phyloP scores from a whole-genome alignment of 2,888 invertebrate genomes.

The Junonia oenone region DNA sequence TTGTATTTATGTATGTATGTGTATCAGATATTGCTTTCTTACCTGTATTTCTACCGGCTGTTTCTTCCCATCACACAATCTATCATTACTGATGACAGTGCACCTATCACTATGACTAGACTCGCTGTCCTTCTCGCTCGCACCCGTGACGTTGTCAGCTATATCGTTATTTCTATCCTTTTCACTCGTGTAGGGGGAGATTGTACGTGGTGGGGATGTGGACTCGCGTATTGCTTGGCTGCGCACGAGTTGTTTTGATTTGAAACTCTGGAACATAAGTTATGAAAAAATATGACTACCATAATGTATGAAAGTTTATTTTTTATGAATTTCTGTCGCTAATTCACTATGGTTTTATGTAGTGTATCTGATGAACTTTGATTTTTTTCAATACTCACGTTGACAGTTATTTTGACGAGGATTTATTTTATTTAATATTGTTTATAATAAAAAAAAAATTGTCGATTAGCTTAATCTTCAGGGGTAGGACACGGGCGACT shows the following conservation, averaged over 20 bases:
- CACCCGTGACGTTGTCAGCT: conserved; percentile 1
- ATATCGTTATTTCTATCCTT: conserved; percentile 14
- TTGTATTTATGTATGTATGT: too few species aligned
- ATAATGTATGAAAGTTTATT: too few species aligned
- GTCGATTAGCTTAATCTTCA: too few species aligned
- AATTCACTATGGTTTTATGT: too few species aligned
- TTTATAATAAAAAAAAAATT: too few species aligned
- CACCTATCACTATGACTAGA: conserved; percentile 60
- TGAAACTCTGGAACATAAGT: conserved; percentile 77
- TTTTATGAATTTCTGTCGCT: too few species aligned
- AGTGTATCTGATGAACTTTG: too few species aligned
- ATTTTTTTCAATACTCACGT: too few species aligned
- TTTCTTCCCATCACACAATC: conserved; percentile 43
- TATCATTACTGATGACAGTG: conserved; percentile 35
- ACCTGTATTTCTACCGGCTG: conserved; percentile 72
- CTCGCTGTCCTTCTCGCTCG: conserved; percentile 31
- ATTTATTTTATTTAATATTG: too few species aligned
- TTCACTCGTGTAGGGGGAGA: conserved; percentile 54
- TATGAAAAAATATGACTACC: too few species aligned
- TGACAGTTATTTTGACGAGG: too few species aligned
- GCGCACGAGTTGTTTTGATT: conserved; percentile 90
- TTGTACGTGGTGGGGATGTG: conserved; percentile 81
- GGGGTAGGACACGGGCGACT: too few species aligned
- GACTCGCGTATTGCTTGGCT: conserved; percentile 95
- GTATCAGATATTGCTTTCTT: conserved; percentile 4